phyloP scores from a whole-genome alignment of 2,797 vertebrate genomes.

The Gallinago stenura region DNA sequence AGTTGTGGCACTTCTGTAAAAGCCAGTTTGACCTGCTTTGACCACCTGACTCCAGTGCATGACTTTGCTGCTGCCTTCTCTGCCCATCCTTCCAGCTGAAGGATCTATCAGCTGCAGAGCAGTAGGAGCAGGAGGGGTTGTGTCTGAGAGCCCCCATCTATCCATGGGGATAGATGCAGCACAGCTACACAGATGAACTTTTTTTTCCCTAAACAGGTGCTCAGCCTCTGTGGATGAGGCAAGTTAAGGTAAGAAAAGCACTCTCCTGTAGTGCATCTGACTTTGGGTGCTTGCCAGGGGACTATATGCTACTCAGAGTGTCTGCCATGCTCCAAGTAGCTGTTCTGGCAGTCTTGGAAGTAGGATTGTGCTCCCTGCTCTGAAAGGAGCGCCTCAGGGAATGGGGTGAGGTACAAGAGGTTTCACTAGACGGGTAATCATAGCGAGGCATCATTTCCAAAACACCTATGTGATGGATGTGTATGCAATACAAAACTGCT shows the following conservation, averaged over 20 bases:
- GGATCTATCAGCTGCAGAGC: background rate
- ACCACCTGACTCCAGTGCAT: background rate
- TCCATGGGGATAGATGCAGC: background rate
- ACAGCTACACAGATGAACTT: background rate
- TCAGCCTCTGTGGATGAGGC: background rate
- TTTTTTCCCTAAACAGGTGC: background rate
- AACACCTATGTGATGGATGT: background rate
- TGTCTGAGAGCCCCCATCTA: background rate
- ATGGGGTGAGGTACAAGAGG: background rate
- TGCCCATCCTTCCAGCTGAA: background rate
- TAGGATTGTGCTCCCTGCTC: background rate
- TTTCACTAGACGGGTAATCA: background rate
- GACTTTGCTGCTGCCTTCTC: background rate
- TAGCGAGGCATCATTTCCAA: background rate
- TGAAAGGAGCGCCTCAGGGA: background rate
- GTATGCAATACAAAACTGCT: background rate
- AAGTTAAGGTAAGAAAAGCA: background rate
- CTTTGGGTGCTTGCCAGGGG: background rate
- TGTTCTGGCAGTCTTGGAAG: background rate
- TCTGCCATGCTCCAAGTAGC: background rate
- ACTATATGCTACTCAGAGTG: background rate
- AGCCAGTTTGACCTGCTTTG: background rate
- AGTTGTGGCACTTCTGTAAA: background rate
- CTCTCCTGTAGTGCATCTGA: background rate
- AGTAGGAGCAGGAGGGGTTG: background rate